Percentiles rank a stretch among this genome's conserved stretches.
Conservation (phyloP, 2,797 vertebrate genomes). For the Artibeus jamaicensis region DNA sequence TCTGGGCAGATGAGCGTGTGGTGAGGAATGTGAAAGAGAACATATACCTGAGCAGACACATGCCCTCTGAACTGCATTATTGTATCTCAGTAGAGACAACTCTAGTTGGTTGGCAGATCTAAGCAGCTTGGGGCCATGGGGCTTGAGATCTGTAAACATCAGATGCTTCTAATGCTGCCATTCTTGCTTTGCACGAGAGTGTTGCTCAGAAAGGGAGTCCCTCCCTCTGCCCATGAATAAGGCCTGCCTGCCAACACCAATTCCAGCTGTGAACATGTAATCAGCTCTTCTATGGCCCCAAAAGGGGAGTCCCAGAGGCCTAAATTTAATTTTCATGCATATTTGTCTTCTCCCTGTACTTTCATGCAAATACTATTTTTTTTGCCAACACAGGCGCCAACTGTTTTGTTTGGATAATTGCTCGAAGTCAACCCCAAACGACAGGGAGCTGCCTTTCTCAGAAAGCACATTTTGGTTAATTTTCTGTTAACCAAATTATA, state of each 20-base stretch:
- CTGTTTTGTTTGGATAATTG: constrained; percentile 53
- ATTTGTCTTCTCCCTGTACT: constrained; percentile 66
- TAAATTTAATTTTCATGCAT: constrained; percentile 68
- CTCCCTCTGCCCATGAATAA: constrained; percentile 61
- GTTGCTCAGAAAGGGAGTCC: constrained; percentile 36
- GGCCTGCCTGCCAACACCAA: constrained; percentile 60
- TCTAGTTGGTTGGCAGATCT: not conserved
- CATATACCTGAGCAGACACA: not conserved
- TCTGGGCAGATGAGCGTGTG: rapidly evolving
- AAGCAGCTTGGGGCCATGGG: not conserved
- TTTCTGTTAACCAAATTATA: constrained; percentile 51
- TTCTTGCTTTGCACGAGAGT: constrained; percentile 60
- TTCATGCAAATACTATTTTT: constrained; percentile 65
- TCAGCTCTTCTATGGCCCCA: constrained; percentile 62
- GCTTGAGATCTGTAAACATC: not conserved
- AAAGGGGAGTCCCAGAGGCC: constrained; percentile 38
- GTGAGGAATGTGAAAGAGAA: not conserved
- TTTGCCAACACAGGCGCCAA: constrained; percentile 32
- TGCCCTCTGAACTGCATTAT: not conserved
- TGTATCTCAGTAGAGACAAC: not conserved
- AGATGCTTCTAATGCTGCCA: constrained; percentile 24
- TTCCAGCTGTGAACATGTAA: constrained; percentile 69
- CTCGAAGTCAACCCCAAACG: constrained; percentile 51
- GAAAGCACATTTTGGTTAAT: constrained; percentile 54
- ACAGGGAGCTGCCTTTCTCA: constrained; percentile 46